Percentiles rank a stretch among this genome's conserved stretches.
Evolutionary conservation across 1,140 invertebrate genomes (phyloP).

Genomic region (Leucophenga varia): DNA sequence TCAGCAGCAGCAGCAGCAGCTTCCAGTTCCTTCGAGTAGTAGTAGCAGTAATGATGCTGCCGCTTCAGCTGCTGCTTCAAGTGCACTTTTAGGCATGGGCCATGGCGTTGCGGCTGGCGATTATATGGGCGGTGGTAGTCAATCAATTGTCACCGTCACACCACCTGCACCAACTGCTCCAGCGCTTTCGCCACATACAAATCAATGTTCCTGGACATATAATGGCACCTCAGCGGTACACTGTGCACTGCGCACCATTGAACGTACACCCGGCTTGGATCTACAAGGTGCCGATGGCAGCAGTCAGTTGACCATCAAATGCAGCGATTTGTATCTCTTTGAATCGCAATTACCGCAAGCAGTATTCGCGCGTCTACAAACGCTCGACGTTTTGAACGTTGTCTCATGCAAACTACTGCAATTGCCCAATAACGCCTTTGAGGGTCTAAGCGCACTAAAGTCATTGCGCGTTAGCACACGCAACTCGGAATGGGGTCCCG

Average conservation of each 20-base stretch:
- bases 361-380: conserved; percentile 71
- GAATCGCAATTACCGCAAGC: conserved; percentile 74
- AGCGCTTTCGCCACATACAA: conserved; percentile 24
- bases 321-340: conserved; percentile 76
- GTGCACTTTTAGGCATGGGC: conserved; percentile 27
- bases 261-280: conserved; percentile 64
- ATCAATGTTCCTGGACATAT: conserved; percentile 64
- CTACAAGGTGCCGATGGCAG: conserved; percentile 71
- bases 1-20: too few species aligned
- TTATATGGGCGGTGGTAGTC: conserved; percentile 12
- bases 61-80: conserved; percentile 20
- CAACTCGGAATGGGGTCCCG: conserved; percentile 76
- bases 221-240: conserved; percentile 65
- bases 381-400: conserved; percentile 72
- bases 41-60: background rate
- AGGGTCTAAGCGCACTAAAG: conserved; percentile 74
- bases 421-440: conserved; percentile 74
- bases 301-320: conserved; percentile 68
- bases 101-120: conserved; percentile 26
- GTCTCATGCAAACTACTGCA: conserved; percentile 78
- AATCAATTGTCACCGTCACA: background rate
- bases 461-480: conserved; percentile 71
- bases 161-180: conserved; percentile 9
- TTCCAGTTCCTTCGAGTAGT: background rate
- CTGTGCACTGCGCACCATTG: conserved; percentile 71